A percentile compares a stretch with the other conserved stretches of the same genome.
Evolutionary conservation across 1,140 invertebrate species (phyloP).

Genomic region (Zaprionus davidi): DNA sequence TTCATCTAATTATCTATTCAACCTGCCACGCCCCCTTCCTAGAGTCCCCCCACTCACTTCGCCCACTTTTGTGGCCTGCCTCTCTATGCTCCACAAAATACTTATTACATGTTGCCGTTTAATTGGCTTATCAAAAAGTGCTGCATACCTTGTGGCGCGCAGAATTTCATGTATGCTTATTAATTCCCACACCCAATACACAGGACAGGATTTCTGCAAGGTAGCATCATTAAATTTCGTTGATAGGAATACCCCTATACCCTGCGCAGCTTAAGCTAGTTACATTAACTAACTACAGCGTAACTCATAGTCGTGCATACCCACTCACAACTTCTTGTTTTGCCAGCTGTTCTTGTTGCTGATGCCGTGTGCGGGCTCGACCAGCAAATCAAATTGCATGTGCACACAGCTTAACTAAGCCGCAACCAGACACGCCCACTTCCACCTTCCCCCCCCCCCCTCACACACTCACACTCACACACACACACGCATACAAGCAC

Average conservation of each 20-base stretch:
- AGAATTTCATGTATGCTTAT: constrained; percentile 6
- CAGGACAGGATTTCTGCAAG: background rate
- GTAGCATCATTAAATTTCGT: background rate
- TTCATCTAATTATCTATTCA: too few relatives aligned
- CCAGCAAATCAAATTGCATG: constrained; percentile 50
- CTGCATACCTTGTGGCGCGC: constrained; percentile 48
- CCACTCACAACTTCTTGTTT: background rate
- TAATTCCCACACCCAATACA: background rate
- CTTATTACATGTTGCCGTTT: constrained; percentile 17
- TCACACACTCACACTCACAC: background rate
- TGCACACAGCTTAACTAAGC: constrained; percentile 50
- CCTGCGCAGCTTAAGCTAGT: too few relatives aligned
- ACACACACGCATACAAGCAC: background rate
- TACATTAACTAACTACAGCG: background rate
- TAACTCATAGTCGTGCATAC: background rate
- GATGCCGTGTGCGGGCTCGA: constrained; percentile 24
- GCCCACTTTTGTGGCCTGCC: background rate
- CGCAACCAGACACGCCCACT: constrained; percentile 34
- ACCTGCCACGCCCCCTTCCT: too few relatives aligned
- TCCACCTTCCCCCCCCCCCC: background rate
- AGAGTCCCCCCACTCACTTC: too few relatives aligned
- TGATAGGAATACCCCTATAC: background rate
- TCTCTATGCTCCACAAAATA: background rate
- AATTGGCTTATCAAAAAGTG: constrained; percentile 54
- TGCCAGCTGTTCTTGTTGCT: background rate